phyloP scores from a whole-genome alignment of 2,113 vertebrate genomes.

The Amazona vittata region DNA sequence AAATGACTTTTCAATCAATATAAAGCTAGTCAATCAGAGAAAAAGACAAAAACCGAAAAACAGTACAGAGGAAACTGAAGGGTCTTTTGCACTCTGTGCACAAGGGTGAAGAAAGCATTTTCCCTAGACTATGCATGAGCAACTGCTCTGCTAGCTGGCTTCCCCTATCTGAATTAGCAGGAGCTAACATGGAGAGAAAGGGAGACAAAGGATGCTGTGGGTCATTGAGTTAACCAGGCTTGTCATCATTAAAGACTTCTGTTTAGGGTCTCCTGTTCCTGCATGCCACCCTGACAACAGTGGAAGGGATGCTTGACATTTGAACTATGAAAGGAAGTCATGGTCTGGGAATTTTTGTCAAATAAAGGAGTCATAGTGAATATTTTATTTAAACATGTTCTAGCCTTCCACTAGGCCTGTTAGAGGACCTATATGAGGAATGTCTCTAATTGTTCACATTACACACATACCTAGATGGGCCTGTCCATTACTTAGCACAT shows the following conservation, averaged over 20 bases:
- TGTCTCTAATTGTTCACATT: background rate
- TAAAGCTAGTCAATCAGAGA: constrained; percentile 60
- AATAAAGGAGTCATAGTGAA: constrained; percentile 46
- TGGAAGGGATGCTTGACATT: constrained; percentile 54
- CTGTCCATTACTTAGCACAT: background rate
- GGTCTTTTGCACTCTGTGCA: constrained; percentile 30
- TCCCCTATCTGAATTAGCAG: constrained; percentile 18
- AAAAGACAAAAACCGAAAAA: background rate
- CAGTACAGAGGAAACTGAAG: constrained; percentile 38
- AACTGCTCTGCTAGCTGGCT: constrained; percentile 6
- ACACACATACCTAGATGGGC: background rate
- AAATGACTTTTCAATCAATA: constrained; percentile 63
- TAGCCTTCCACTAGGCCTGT: background rate
- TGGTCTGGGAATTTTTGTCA: constrained; percentile 51
- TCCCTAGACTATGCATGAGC: constrained; percentile 13
- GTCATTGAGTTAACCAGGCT: constrained; percentile 64
- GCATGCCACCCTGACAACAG: constrained; percentile 29
- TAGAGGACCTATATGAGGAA: background rate
- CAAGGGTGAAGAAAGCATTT: constrained; percentile 23
- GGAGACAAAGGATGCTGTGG: constrained; percentile 51
- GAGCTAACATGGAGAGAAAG: constrained; percentile 29
- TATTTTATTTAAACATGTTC: background rate
- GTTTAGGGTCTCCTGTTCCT: constrained; percentile 39
- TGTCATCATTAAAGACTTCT: constrained; percentile 51
- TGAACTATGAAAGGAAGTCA: constrained; percentile 53